Evolutionary conservation across 2,888 invertebrate species (phyloP).

Genomic region (Congeria kusceri): DNA sequence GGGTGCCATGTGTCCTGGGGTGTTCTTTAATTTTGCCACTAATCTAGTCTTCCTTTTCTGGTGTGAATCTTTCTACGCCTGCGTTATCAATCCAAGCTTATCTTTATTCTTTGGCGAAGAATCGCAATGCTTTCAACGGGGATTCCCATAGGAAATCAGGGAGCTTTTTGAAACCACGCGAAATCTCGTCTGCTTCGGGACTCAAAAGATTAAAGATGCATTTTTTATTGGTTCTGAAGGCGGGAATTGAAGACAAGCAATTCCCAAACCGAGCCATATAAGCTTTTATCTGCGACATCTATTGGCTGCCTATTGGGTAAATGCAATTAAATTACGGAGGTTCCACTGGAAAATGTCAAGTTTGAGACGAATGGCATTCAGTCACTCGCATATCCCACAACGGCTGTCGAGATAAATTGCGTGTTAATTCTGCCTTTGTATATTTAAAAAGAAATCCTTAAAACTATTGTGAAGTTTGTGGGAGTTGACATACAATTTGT

Average conservation of each 20-base stretch:
- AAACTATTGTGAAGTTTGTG: too few species aligned
- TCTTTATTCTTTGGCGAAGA: slow-evolving; percentile 65
- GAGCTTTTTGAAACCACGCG: slow-evolving; percentile 53
- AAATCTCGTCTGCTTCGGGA: slow-evolving; percentile 59
- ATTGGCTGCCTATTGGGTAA: too few species aligned
- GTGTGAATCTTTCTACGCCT: slow-evolving; percentile 14
- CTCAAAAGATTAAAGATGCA: slow-evolving; percentile 56
- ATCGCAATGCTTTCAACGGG: slow-evolving; percentile 69
- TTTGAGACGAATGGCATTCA: too few species aligned
- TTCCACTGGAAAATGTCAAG: too few species aligned
- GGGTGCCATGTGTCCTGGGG: slow-evolving; percentile 65
- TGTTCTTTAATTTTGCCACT: slow-evolving; percentile 67
- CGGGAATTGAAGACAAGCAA: slow-evolving; percentile 54
- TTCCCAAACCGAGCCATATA: slow-evolving; percentile 17
- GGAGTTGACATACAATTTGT: too few species aligned
- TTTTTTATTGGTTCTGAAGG: slow-evolving; percentile 62
- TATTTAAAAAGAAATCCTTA: too few species aligned
- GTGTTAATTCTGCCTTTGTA: too few species aligned
- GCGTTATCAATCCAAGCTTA: slow-evolving; percentile 60
- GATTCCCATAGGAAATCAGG: slow-evolving; percentile 65
- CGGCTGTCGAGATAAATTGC: too few species aligned
- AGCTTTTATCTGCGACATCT: too few species aligned
- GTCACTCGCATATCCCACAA: too few species aligned
- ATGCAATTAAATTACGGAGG: too few species aligned
- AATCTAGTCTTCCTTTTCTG: slow-evolving; percentile 53